phyloP scores from a whole-genome alignment of 2,113 vertebrate species.

The Mystacornis crossleyi region DNA sequence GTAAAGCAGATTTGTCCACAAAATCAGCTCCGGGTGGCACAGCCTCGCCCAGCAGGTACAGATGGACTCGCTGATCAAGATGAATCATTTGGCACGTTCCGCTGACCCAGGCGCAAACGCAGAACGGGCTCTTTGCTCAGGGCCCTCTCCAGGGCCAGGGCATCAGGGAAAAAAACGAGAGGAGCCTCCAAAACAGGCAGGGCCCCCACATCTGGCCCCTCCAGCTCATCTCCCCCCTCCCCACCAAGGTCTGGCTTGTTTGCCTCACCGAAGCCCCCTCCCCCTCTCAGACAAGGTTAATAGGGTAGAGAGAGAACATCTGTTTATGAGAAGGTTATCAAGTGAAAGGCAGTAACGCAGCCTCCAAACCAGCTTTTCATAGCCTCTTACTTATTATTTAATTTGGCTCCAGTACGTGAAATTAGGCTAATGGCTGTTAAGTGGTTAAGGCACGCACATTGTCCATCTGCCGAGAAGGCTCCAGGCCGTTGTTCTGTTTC shows the following conservation, averaged over 20 bases:
- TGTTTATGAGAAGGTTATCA: conserved; percentile 74
- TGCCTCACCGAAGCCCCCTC: not conserved
- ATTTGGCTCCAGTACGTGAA: conserved; percentile 79
- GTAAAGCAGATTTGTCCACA: conserved; percentile 45
- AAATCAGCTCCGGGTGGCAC: not conserved
- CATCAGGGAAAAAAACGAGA: fast-evolving
- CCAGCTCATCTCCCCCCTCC: not conserved
- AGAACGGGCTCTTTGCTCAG: not conserved
- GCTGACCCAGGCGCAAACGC: not conserved
- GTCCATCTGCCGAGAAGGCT: conserved; percentile 82
- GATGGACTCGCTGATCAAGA: conserved; percentile 54
- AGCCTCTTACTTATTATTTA: conserved; percentile 83
- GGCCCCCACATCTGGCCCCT: not conserved
- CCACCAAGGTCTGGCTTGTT: not conserved
- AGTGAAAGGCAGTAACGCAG: conserved; percentile 69
- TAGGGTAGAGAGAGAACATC: conserved; percentile 73
- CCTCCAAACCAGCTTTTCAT: conserved; percentile 80
- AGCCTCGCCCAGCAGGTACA: conserved; percentile 62
- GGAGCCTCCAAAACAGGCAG: not conserved
- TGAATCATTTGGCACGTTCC: conserved; percentile 43
- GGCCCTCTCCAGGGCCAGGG: not conserved
- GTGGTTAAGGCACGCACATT: conserved; percentile 78
- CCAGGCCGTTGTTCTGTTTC: conserved; percentile 77
- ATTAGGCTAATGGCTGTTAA: conserved; percentile 85
- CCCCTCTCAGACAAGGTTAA: conserved; percentile 62